Evolutionary conservation across 2,797 vertebrate genomes (phyloP), one percentile per base, ranked within the genome.

Genomic region (Mionectes olivaceus): DNA sequence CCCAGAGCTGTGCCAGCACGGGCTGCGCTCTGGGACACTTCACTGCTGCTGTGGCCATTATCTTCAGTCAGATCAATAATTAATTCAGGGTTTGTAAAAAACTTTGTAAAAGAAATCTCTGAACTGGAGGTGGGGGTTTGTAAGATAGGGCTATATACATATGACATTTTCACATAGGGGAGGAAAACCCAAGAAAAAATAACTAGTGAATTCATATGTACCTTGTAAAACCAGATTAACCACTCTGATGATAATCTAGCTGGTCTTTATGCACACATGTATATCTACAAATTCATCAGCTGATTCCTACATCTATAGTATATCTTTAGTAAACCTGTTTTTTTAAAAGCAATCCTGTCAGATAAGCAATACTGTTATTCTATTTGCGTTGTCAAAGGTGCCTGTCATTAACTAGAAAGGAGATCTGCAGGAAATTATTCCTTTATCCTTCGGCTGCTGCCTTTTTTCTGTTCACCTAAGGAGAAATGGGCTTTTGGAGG

Each of bases 1-100:
- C 60, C 60, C 61, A 49, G 53, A n/a, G 33, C 73, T 7, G 32
- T 41, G 75, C 71, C 68, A 76, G 56, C 5, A 5, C 0, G 0
- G 37, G 69, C 60, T 70, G 56, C 1, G 6, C 52, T 63, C 35
- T 8, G 17, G 27, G 46, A 46, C 43, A 5, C 27, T 61, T 13
- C 44, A 1, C n/a, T 53, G 44, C 70, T 5, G 3, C 49, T 1
- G 0, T 3, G 43, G 33, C 70, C 7, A 2, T 65, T 61, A 7
- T 7, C 77, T 68, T 33, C 53, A 27, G 11, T 7, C 60, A 52
- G 28, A 56, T 24, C 28, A 50, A 44, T 35, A 18, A 24, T n/a
- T 82, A 32, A 49, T 47, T 33, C 39, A 30, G 37, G 44, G 55
- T 33, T 41, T 52, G 25, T 25, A 37, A 61, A 70, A 37, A 35